These are phyloP conservation scores for Pagrus major DNA, from an alignment of 2,113 vertebrate genomes.

Conservation along the genomic window DNA sequence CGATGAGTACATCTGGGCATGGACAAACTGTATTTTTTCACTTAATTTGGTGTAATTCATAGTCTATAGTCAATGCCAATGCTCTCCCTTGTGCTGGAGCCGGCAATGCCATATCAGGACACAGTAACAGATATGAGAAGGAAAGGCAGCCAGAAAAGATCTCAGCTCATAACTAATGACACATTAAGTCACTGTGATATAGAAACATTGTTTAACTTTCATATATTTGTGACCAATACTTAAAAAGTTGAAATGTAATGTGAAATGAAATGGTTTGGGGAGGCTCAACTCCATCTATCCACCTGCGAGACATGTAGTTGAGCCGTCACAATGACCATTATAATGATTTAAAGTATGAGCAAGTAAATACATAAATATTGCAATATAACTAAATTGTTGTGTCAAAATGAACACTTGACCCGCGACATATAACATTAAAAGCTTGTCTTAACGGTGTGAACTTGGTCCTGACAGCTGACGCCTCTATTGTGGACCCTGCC, in stretches of 20 bases:
- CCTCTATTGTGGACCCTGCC: constrained; percentile 53
- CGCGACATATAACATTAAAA: neutral
- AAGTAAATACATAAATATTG: neutral
- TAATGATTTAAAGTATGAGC: neutral
- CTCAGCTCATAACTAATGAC: neutral
- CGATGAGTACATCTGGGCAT: neutral
- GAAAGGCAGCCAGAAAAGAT: neutral
- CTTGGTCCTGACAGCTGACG: constrained; percentile 32
- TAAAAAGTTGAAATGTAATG: neutral
- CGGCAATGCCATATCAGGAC: neutral
- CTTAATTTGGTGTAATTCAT: neutral
- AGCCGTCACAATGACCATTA: neutral
- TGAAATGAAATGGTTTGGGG: neutral
- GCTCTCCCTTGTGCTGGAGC: neutral
- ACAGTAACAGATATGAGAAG: neutral
- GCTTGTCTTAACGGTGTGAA: neutral
- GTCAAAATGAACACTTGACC: neutral
- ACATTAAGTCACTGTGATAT: neutral
- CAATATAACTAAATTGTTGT: neutral
- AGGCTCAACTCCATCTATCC: neutral
- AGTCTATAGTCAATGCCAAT: neutral
- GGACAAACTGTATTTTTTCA: neutral
- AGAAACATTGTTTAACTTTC: neutral
- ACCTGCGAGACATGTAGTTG: neutral
- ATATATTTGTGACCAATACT: neutral